Base-by-base conservation (phyloP, 2,113 vertebrate genomes). In the Grammomys surdaster region DNA sequence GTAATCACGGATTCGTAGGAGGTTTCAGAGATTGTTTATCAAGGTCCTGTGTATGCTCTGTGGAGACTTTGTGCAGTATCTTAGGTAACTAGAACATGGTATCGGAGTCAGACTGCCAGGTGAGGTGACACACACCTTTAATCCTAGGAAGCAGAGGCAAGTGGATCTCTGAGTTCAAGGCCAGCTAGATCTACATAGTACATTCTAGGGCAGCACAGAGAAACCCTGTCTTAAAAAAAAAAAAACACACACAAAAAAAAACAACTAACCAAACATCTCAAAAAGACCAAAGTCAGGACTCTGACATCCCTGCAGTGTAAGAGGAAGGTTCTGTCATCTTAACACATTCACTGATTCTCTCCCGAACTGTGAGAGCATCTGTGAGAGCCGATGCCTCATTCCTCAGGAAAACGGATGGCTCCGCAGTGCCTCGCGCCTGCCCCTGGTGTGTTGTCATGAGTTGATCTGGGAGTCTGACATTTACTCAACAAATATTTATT, bases 391-490 rank as follows among this genome's bases (percentile, higher is more conserved):
- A 72, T 13, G 28, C 78, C 46, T 65, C 26, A 2, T 58, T 60
- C 16, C 54, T 91, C 51, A n/a, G 90, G 80, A 81, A 94, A 81
- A 76, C 8, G 7, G 46, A 10, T 65, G 60, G 73, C 46, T 77
- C 73, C 7, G 4, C 31, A 20, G 56, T 36, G 26, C n/a, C 20
- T 0, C 13, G 9, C 88, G 19, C 33, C 4, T 73, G 76, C 67
- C 46, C 90, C 31, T 58, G 63, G 36, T 36, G 75, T 56, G 36
- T 82, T 60, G 40, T 36, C 46, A 24, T n/a, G 33, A 48, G 17
- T 70, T 40, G 89, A 51, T 63, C 87, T 84, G 91, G 80, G 80
- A 90, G 84, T 58, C 69, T 93, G 88, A 86, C 10, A 77, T 85
- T 77, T 28, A 26, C 22, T 89, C 31, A 77, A 46, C 36, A 95